A percentile compares a stretch with the other conserved stretches of the same genome.
These are phyloP conservation scores for Chouioia cunea DNA, from an alignment of 2,888 invertebrate species.

Conservation along the genomic window DNA sequence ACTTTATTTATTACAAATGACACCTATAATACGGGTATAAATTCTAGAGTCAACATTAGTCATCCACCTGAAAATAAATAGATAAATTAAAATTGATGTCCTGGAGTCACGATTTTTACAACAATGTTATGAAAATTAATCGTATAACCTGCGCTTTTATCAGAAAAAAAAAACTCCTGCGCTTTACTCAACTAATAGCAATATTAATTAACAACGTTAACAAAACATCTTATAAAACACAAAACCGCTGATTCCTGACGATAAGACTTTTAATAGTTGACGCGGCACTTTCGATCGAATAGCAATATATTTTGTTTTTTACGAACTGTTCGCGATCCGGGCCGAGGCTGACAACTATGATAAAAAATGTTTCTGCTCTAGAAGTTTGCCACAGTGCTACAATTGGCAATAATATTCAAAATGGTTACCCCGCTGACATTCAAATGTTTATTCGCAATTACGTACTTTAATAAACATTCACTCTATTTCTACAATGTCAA, in stretches of 20 bases:
- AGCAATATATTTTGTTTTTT: slow-evolving; percentile 8
- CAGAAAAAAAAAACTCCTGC: background rate
- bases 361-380: slow-evolving; percentile 18
- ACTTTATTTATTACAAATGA: background rate
- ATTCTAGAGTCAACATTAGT: no score
- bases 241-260: slow-evolving; percentile 32
- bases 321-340: background rate
- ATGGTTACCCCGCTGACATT: background rate
- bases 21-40: no score
- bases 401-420: background rate
- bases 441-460: slow-evolving; percentile 1
- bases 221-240: background rate
- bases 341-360: no score
- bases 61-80: no score
- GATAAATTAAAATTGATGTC: no score
- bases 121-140: background rate
- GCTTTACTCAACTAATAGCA: background rate
- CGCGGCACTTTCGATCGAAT: slow-evolving; percentile 23
- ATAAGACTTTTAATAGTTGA: slow-evolving; percentile 18
- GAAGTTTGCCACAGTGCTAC: slow-evolving; percentile 15
- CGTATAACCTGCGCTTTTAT: slow-evolving; percentile 4
- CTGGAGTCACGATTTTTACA: no score
- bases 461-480: background rate
- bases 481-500: no score
- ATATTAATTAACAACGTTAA: background rate